Evolutionary conservation across 2,888 invertebrate genomes (phyloP).

Genomic region (Drosophila emarginata): DNA sequence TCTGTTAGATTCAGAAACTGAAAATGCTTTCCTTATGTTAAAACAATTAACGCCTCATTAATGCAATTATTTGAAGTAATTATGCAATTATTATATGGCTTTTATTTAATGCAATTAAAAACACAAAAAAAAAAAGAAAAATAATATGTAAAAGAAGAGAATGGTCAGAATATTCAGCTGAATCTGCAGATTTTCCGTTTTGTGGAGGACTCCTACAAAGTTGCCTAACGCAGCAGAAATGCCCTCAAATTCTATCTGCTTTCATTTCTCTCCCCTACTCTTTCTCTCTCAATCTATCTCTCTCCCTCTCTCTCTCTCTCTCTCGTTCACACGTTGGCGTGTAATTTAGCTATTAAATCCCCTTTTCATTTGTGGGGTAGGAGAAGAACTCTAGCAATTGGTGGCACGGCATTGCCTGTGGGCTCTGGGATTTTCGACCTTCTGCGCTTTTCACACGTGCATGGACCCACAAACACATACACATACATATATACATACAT

Average conservation of each 20-base stretch:
- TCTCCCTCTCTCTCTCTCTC: background rate
- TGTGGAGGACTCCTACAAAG: constrained; percentile 44
- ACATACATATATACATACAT: background rate
- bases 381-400: constrained; percentile 27
- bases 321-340: constrained; percentile 29
- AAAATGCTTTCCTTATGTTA: background rate
- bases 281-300: background rate
- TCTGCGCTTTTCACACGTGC: constrained; percentile 37
- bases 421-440: constrained; percentile 7
- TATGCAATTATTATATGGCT: constrained; percentile 77
- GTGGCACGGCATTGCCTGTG: constrained; percentile 5
- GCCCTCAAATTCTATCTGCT: constrained; percentile 13
- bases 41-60: constrained; percentile 49
- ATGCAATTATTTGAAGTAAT: constrained; percentile 56
- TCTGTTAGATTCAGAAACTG: background rate
- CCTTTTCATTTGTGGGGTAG: constrained; percentile 56
- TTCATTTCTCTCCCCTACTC: background rate
- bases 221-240: constrained; percentile 76
- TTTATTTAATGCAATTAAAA: constrained; percentile 78
- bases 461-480: background rate
- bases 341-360: constrained; percentile 78
- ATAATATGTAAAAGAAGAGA: background rate
- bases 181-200: constrained; percentile 51
- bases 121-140: constrained; percentile 65
- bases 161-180: constrained; percentile 56